Conservation (phyloP, 1,140 invertebrate genomes). For the Anastrepha ludens region DNA sequence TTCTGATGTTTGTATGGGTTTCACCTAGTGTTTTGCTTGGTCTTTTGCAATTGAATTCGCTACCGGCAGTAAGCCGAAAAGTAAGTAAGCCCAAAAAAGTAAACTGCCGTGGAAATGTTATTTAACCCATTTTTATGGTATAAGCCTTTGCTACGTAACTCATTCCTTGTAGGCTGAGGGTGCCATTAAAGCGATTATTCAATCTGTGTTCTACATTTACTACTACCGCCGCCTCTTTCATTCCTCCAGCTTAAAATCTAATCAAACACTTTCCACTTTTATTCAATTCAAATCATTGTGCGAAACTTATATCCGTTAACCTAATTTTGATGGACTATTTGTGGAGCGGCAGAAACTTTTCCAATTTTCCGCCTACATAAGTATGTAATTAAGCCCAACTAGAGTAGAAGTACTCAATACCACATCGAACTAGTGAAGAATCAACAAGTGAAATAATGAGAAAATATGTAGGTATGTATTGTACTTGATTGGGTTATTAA, state of each 20-base stretch:
- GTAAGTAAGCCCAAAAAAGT: no score
- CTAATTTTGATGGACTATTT: background rate
- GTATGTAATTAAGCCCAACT: background rate
- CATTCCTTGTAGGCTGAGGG: no score
- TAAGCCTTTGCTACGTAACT: no score
- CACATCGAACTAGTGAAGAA: background rate
- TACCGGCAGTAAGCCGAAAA: no score
- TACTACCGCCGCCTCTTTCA: background rate
- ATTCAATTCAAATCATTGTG: no score
- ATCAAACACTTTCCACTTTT: no score
- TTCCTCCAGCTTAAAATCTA: background rate
- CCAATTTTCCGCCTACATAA: background rate
- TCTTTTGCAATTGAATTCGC: no score
- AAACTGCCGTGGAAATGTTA: no score
- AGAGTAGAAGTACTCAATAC: background rate
- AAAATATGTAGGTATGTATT: constrained; percentile 2
- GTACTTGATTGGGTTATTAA: constrained; percentile 43
- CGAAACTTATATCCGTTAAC: background rate
- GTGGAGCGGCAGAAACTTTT: background rate
- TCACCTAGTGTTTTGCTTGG: no score
- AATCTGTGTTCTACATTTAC: background rate
- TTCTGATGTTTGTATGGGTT: no score
- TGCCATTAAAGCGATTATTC: no score
- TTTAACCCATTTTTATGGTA: no score
- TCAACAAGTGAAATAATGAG: constrained; percentile 14